phyloP scores from a whole-genome alignment of 2,797 vertebrate species.

The Pachyuromys duprasi region DNA sequence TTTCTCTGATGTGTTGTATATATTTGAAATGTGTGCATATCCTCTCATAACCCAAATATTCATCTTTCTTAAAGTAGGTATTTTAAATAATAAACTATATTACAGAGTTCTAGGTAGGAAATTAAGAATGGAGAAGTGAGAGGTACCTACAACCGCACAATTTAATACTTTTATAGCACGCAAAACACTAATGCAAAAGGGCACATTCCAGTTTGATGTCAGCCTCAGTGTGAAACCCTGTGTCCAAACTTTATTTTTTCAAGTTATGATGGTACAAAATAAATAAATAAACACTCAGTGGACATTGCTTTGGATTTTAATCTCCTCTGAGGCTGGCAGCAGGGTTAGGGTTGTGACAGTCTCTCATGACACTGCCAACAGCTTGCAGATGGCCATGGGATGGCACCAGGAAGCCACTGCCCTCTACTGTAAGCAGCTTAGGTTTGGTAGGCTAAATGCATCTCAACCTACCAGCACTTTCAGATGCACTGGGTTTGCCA shows the following conservation, averaged over 20 bases:
- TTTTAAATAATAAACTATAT: background rate
- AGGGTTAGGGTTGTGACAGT: too few relatives aligned
- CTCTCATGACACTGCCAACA: background rate
- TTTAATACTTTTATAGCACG: background rate
- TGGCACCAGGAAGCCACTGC: background rate
- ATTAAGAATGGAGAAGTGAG: background rate
- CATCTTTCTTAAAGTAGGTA: background rate
- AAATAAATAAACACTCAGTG: background rate
- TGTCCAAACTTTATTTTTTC: background rate
- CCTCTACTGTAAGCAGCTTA: background rate
- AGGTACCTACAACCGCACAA: background rate
- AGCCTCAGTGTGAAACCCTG: background rate
- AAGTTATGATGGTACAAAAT: background rate
- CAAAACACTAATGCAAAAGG: background rate
- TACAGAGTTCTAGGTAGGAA: background rate
- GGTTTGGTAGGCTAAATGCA: background rate
- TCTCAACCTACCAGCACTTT: background rate
- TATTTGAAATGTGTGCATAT: background rate
- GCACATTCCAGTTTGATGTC: background rate
- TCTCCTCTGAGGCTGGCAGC: background rate
- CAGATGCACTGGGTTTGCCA: background rate
- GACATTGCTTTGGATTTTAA: background rate
- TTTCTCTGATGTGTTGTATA: background rate
- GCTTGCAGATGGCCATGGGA: background rate
- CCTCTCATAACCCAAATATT: conserved; percentile 10